Evolutionary conservation across 2,797 vertebrate species (phyloP).

Genomic region (Aphelocoma californica): DNA sequence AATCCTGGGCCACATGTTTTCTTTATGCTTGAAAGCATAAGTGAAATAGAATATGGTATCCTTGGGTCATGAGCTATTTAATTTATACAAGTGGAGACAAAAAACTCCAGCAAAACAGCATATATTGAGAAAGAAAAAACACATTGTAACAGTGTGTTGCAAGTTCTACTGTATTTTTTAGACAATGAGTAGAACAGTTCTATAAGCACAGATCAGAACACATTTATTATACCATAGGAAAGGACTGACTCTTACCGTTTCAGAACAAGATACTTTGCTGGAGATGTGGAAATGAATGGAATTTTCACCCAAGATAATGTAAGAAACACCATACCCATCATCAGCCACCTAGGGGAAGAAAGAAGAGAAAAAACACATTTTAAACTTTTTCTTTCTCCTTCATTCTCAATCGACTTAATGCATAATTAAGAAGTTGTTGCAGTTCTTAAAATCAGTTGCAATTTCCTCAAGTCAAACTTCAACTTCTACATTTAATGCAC

Average conservation of each 20-base stretch:
- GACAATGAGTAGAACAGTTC: not conserved
- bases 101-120: not conserved
- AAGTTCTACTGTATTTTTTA: not conserved
- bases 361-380: not conserved
- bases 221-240: not conserved
- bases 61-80: not conserved
- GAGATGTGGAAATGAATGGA: slow-evolving; percentile 94
- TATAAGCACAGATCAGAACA: not conserved
- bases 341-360: slow-evolving; percentile 86
- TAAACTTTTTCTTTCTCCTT: not conserved
- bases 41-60: not conserved
- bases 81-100: not conserved
- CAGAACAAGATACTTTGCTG: slow-evolving; percentile 91
- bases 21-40: not conserved
- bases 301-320: slow-evolving; percentile 89
- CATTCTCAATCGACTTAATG: not conserved
- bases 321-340: slow-evolving; percentile 96
- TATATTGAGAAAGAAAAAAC: not conserved
- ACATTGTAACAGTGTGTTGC: not conserved
- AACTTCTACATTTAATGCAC: not conserved
- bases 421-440: not conserved
- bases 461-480: not conserved
- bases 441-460: not conserved
- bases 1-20: not conserved
- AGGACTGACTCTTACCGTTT: slow-evolving; percentile 83